phyloP scores from a whole-genome alignment of 2,797 vertebrate species.

The Mionectes olivaceus region DNA sequence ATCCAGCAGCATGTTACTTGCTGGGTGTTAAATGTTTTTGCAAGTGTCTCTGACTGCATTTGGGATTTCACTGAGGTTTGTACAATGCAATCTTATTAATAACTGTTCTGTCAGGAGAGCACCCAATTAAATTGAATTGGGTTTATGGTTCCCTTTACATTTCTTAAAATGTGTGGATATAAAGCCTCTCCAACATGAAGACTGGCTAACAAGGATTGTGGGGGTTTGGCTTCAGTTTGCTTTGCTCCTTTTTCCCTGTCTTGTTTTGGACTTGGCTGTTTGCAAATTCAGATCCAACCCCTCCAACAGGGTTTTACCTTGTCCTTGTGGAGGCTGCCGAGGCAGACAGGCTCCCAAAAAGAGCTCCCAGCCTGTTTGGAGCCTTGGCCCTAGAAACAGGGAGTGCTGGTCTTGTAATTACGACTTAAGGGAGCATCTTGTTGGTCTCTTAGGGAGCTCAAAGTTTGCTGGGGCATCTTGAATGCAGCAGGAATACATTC shows the following conservation, averaged over 20 bases:
- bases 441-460: slow-evolving; percentile 3
- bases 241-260: neutral
- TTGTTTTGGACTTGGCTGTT: slow-evolving; percentile 39
- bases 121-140: slow-evolving; percentile 82
- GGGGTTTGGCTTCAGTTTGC: neutral
- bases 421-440: slow-evolving; percentile 53
- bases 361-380: slow-evolving; percentile 8
- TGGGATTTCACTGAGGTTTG: slow-evolving; percentile 75
- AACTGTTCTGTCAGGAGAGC: slow-evolving; percentile 80
- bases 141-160: slow-evolving; percentile 78
- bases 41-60: slow-evolving; percentile 51
- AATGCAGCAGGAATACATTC: neutral
- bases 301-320: neutral
- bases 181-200: slow-evolving; percentile 53
- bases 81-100: slow-evolving; percentile 80
- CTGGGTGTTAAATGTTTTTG: slow-evolving; percentile 73
- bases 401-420: slow-evolving; percentile 62
- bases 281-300: slow-evolving; percentile 23
- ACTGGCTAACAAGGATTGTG: slow-evolving; percentile 68
- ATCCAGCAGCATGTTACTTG: slow-evolving; percentile 26
- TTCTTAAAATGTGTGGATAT: slow-evolving; percentile 71
- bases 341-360: neutral
- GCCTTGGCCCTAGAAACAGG: neutral
- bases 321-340: neutral
- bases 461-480: neutral